Percentiles rank a stretch among this genome's conserved stretches.
Evolutionary conservation across 2,888 invertebrate species (phyloP).

Genomic region (Cephus rjabovi): DNA sequence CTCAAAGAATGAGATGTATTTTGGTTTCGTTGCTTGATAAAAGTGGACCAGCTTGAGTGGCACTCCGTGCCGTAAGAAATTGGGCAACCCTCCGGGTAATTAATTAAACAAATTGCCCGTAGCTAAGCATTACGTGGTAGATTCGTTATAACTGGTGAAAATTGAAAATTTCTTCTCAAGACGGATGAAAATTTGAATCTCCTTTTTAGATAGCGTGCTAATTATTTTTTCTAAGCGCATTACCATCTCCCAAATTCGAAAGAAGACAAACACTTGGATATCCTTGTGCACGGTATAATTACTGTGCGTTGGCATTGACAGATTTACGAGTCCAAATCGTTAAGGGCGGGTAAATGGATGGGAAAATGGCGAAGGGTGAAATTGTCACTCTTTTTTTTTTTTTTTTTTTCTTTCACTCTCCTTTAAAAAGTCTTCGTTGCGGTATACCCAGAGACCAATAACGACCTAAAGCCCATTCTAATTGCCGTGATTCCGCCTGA

Average conservation of each 20-base stretch:
- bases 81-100: neutral
- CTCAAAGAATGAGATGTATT: neutral
- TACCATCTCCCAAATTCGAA: neutral
- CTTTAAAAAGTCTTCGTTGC: neutral
- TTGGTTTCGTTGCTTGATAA: neutral
- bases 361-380: constrained; percentile 6
- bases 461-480: neutral
- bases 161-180: neutral
- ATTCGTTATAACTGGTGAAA: neutral
- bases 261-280: neutral
- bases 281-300: neutral
- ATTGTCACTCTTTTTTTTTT: neutral
- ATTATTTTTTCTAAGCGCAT: neutral
- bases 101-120: constrained; percentile 5
- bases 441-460: neutral
- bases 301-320: neutral
- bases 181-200: neutral
- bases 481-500: neutral
- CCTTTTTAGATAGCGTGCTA: neutral
- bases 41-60: neutral
- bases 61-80: neutral
- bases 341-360: neutral
- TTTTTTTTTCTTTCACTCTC: neutral
- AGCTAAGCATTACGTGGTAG: neutral
- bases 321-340: neutral